Conservation (phyloP, 2,113 vertebrate genomes). For the Cochlearius cochlearius region DNA sequence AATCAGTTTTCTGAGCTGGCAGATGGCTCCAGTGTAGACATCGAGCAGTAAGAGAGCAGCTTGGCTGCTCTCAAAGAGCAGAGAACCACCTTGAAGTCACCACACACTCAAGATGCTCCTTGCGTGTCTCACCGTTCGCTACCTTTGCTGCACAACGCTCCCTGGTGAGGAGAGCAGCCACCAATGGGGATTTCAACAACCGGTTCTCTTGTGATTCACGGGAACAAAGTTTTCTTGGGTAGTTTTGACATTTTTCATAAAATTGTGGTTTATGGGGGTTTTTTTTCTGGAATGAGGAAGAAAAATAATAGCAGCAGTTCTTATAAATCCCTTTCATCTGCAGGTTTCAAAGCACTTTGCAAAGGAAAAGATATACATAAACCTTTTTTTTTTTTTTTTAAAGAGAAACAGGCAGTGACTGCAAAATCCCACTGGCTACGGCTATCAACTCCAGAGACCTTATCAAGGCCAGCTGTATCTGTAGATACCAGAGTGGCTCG, state of each 20-base stretch:
- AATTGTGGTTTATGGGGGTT: too few relatives aligned
- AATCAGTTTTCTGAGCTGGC: background rate
- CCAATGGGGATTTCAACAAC: background rate
- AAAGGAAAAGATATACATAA: background rate
- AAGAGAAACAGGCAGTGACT: background rate
- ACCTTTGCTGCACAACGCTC: background rate
- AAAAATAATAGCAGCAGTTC: background rate
- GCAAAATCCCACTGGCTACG: background rate
- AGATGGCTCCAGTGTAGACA: background rate
- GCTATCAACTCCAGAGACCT: background rate
- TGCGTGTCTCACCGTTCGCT: fast-evolving
- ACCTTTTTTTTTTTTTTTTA: too few relatives aligned
- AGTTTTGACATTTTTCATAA: background rate
- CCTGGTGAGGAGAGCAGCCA: background rate
- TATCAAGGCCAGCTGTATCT: background rate
- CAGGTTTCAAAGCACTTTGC: background rate
- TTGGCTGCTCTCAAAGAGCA: fast-evolving
- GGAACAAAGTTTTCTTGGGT: background rate
- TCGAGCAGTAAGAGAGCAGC: fast-evolving
- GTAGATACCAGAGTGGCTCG: background rate
- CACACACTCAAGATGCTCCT: fast-evolving
- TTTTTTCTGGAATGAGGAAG: background rate
- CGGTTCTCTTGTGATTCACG: background rate
- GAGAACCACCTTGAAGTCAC: background rate
- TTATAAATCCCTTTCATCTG: background rate